Evolutionary conservation across 2,888 invertebrate species (phyloP), one percentile per base, ranked within the genome.

Genomic region (Nymphalis polychloros): DNA sequence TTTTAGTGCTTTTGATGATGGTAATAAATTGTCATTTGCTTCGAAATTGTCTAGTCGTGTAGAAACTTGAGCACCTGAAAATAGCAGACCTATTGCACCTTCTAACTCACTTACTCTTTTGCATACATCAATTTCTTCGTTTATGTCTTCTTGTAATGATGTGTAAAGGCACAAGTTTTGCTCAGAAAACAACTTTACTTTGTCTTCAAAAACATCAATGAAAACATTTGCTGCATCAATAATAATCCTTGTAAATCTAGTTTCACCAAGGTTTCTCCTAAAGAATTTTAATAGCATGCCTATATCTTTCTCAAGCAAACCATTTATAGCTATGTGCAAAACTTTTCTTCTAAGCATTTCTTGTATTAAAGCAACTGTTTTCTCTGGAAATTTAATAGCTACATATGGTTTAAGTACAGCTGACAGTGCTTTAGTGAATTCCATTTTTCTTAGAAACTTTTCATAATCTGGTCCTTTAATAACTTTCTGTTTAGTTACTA

Each of bases 291-390:
- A 85, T 67, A 98, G 90, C 68, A 89, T 87, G 8, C 93, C 88
- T 41, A 98, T 86, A 1, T 94, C 94, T 73, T 94, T 94, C 62
- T 95, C 95, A 68, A 95, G 93, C 68, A 97, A 93, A 2, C 96
- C 96, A 57, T 94, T 94, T 57, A 98, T 88, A 0, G 98, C 97
- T 71, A 94, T 93, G 78, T 93, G 92, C 23, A 99, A 88, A 0
- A 96, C 97, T 82, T 96, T 95, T 66, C 98, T 94, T 79, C 97
- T 94, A n/a, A 96, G 95, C 71, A 99, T 90, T 87, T 98, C 98
- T 83, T 97, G 96, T 79, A 98, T 93, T 8, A 98, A 92, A 62
- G 96, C 94, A 47, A 97, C 95, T 1, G 97, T 96, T 35, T 95
- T 93, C 76, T 97, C 96, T 0, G 98, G 98, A 50, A 85, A 91